Base-by-base conservation (phyloP, 2,797 vertebrate genomes). In the Lutra lutra region DNA sequence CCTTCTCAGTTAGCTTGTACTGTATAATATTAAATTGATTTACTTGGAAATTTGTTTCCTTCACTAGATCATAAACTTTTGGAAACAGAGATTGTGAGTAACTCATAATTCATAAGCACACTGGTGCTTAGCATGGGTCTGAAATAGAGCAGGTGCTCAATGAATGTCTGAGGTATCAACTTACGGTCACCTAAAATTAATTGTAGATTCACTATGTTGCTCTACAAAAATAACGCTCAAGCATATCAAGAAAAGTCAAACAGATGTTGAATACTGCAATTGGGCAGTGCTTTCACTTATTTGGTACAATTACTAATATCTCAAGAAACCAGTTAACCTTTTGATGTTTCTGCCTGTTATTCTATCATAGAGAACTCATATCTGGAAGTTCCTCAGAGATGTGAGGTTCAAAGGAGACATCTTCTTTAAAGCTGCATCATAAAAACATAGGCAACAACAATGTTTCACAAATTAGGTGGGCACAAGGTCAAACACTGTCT, bases 401-500 rank as follows among this genome's bases (percentile, higher is more conserved):
- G 27, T 3, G 43, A 86, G 60, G 27, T n/a, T 27, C 27, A 79
- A 92, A 96, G 5, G 5, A 66, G 40, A 62, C 27, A 0, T 88
- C 17, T 54, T 97, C n/a, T 84, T 58, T 38, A 95, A 95, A 95
- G 38, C n/a, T 94, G 85, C 62, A 73, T 54, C 86, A 40, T 56
- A 18, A 89, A 86, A 95, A 56, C 70, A 48, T 8, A 88, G 72
- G 60, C 32, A 82, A 38, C 35, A 93, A 68, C 38, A 94, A 43
- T 70, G 58, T 48, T 64, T 68, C 78, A 89, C 62, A 86, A 90
- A 90, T 73, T 79, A 95, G 56, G 35, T 68, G 43, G 72, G 54
- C 29, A 82, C 29, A 64, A 87, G 66, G 35, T 96, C 91, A 85
- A 95, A 82, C 77, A 83, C 29, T 56, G 46, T 94, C 84, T 97